phyloP scores from a whole-genome alignment of 2,113 vertebrate genomes.

The Odontophorus gujanensis region DNA sequence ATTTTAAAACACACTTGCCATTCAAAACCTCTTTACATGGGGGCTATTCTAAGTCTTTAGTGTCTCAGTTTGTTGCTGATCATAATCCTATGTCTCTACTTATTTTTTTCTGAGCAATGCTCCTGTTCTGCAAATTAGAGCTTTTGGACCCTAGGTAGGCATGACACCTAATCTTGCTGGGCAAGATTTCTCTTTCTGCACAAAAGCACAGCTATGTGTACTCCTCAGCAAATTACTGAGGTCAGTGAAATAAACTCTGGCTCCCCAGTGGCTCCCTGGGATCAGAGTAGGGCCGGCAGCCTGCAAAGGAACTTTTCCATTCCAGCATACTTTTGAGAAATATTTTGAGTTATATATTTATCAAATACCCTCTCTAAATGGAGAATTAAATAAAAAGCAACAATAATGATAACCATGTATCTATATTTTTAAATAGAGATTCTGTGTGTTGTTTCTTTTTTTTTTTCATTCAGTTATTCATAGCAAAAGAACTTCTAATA shows the following conservation, averaged over 20 bases:
- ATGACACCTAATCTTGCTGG: background rate
- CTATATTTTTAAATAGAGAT: background rate
- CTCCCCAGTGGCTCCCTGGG: accelerated
- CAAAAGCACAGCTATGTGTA: background rate
- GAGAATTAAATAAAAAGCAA: background rate
- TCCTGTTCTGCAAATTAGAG: background rate
- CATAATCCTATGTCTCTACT: background rate
- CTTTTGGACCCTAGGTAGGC: background rate
- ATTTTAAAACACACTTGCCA: constrained; percentile 5
- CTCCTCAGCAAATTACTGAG: background rate
- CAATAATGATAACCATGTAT: background rate
- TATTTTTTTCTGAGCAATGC: accelerated
- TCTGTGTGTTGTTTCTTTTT: background rate
- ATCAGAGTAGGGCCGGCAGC: background rate
- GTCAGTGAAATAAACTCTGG: background rate
- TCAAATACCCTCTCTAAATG: background rate
- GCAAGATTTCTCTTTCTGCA: background rate
- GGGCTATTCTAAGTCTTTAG: background rate
- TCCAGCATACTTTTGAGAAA: background rate
- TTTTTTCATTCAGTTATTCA: background rate
- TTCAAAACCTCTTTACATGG: background rate
- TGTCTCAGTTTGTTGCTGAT: background rate
- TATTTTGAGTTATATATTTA: background rate
- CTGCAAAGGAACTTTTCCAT: background rate
- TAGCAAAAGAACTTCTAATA: background rate